Evolutionary conservation across 2,888 invertebrate genomes (phyloP).

Genomic region (Agriopis aurantiaria): DNA sequence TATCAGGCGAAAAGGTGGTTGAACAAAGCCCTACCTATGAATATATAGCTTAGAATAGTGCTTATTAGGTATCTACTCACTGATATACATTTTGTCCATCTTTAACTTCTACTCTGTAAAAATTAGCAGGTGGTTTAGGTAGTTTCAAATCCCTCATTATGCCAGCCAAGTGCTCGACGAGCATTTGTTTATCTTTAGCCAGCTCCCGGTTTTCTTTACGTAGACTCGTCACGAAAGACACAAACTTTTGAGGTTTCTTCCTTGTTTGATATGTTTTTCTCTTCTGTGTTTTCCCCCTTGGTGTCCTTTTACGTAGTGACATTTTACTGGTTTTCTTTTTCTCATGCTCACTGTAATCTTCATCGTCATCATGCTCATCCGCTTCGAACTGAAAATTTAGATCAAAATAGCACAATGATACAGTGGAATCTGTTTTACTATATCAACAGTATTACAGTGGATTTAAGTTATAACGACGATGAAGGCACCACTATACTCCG

Average conservation of each 20-base stretch:
- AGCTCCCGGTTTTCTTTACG: conserved; percentile 62
- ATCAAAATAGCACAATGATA: background rate
- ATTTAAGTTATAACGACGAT: too few relatives aligned
- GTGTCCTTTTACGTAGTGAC: background rate
- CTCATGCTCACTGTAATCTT: background rate
- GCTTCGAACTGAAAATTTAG: background rate
- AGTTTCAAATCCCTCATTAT: conserved; percentile 20
- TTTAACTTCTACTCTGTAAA: background rate
- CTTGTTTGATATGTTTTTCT: background rate
- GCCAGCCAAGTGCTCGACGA: conserved; percentile 62
- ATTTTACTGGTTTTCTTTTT: background rate
- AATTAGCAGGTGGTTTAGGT: conserved; percentile 10
- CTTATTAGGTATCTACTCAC: conserved; percentile 17
- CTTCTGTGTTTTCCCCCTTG: background rate
- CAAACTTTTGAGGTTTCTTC: background rate
- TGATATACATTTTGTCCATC: background rate
- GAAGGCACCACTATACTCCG: too few relatives aligned
- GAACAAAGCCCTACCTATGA: too few relatives aligned
- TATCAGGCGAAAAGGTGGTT: background rate
- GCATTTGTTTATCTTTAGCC: conserved; percentile 53
- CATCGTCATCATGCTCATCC: conserved; percentile 1
- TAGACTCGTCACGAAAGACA: conserved; percentile 58
- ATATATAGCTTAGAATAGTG: too few relatives aligned
- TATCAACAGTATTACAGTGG: too few relatives aligned
- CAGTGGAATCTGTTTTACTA: too few relatives aligned